Conservation (phyloP, 2,888 invertebrate genomes). For the Ennomos quercinarius region DNA sequence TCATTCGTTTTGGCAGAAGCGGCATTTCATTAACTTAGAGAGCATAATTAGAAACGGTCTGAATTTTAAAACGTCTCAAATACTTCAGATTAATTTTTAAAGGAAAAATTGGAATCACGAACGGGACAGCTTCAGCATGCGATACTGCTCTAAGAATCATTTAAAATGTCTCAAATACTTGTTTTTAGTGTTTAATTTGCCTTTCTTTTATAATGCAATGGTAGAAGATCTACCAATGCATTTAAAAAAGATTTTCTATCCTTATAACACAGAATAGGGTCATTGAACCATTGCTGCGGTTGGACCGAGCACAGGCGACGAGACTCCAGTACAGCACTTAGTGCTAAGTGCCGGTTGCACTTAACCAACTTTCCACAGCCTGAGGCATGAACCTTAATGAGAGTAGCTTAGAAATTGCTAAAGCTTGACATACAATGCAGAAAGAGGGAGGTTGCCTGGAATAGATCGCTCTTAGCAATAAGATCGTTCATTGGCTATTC, state of each 20-base stretch:
- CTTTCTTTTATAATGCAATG: not conserved
- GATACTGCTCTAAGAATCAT: no score
- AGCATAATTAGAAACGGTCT: not conserved
- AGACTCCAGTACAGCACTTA: conserved; percentile 15
- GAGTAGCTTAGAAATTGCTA: conserved; percentile 12
- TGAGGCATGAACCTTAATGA: conserved; percentile 14
- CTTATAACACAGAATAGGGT: not conserved
- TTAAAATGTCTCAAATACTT: not conserved
- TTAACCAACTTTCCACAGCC: conserved; percentile 30
- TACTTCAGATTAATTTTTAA: no score
- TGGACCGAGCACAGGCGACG: conserved; percentile 3
- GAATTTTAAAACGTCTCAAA: not conserved
- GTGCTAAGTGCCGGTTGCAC: conserved; percentile 20
- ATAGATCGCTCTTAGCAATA: no score
- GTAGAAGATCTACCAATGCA: not conserved
- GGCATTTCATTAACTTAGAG: not conserved
- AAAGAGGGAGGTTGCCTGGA: no score
- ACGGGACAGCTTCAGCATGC: no score
- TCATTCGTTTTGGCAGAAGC: conserved; percentile 1
- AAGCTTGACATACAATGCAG: not conserved
- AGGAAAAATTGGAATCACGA: no score
- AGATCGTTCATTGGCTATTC: no score
- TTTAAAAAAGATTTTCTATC: not conserved
- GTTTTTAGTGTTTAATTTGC: not conserved
- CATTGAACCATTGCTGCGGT: not conserved